phyloP scores from a whole-genome alignment of 1,140 invertebrate species.

The Papilio polytes region DNA sequence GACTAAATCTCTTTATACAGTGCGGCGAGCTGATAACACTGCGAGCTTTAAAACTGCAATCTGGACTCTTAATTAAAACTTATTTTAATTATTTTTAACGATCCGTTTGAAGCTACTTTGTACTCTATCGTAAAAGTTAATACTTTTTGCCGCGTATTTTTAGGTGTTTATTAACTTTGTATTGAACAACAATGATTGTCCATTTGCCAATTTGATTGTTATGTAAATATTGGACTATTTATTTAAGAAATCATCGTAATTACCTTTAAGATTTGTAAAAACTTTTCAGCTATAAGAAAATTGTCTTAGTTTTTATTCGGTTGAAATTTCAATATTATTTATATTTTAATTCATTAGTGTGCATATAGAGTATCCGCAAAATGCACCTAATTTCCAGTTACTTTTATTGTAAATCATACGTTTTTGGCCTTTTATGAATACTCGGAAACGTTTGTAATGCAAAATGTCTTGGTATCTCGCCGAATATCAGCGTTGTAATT shows the following conservation, averaged over 20 bases:
- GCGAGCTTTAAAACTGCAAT: conserved; percentile 12
- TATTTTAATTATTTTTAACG: conserved; percentile 25
- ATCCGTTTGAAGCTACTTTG: conserved; percentile 10
- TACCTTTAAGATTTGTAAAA: too few relatives aligned
- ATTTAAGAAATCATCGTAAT: too few relatives aligned
- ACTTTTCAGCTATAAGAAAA: too few relatives aligned
- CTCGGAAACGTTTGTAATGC: not conserved
- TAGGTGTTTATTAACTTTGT: not conserved
- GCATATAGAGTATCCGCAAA: not conserved
- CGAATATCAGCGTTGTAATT: not conserved
- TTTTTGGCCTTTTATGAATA: not conserved
- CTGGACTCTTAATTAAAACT: conserved; percentile 21
- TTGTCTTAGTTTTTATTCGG: too few relatives aligned
- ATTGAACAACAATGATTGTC: not conserved
- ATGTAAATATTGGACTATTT: not conserved
- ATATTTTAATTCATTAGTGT: not conserved
- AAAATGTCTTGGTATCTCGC: not conserved
- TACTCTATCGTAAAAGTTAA: conserved; percentile 2
- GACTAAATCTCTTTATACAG: conserved; percentile 24
- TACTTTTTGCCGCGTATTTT: not conserved
- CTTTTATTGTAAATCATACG: not conserved
- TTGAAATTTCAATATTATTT: too few relatives aligned
- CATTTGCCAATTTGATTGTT: not conserved
- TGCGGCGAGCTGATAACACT: not conserved
- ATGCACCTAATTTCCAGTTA: not conserved